Base-by-base conservation (phyloP, 2,888 invertebrate genomes). In the Orthosia gracilis region DNA sequence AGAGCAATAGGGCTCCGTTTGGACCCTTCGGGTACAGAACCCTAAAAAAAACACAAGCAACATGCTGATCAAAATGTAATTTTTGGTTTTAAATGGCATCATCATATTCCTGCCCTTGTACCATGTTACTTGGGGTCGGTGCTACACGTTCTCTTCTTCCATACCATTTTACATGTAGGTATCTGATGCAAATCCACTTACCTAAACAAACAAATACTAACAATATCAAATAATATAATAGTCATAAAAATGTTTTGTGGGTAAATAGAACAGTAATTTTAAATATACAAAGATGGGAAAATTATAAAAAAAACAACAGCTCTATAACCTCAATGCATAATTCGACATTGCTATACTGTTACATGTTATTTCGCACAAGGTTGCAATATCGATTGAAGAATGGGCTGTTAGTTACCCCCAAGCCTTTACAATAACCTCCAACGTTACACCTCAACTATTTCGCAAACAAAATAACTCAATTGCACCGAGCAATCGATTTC, bases 311-410 rank as follows among this genome's bases (percentile, higher is more conserved):
- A 59, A 40, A 57, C 21, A 49, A 76, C 15, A 69, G 65, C 65
- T 62, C 15, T 55, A 15, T 80, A 84, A 81, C 69, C 74, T 77
- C 77, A 84, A 86, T 82, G 78, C 86, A 86, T 78, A 83, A 85
- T 87, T 84, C 75, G 83, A 83, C 83, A 87, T 87, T 82, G 86
- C 86, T 73, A 85, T 85, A 73, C 70, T 76, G 74, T 82, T 70
- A 78, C 75, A 85, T 82, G 84, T 85, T 78, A 89, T 87, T 89
- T 86, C 69, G 80, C 80, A 90, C 92, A 93, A 93, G 92, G 93
- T 88, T 93, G 91, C 92, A 90, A 85, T 93, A 94, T 93, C 88
- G 94, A 93, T 93, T 92, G 73, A 78, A 84, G 76, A 85, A 83
- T 69, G 68, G 31, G 15, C 64, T 72, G 80, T 80, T 82, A 76